Evolutionary conservation across 2,113 vertebrate species (phyloP).

Genomic region (Seriola dumerili): DNA sequence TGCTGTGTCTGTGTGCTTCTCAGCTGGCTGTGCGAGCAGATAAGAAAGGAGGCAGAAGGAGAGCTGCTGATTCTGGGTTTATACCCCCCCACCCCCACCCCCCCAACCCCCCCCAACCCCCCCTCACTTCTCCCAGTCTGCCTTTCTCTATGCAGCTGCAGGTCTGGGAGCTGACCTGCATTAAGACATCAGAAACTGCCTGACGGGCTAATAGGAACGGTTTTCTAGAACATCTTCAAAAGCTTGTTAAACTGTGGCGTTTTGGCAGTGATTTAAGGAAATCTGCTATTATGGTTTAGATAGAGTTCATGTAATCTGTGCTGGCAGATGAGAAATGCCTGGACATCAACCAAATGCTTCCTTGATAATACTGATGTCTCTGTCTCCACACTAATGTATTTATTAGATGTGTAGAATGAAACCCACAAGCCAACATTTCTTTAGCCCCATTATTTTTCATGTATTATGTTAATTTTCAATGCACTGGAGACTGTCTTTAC

Average conservation of each 20-base stretch:
- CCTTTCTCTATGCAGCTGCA: slow-evolving; percentile 72
- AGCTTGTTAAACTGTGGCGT: slow-evolving; percentile 74
- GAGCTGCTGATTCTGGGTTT: slow-evolving; percentile 79
- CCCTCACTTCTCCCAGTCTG: slow-evolving; percentile 36
- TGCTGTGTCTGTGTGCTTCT: slow-evolving; percentile 71
- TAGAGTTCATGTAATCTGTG: slow-evolving; percentile 79
- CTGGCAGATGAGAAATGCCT: slow-evolving; percentile 77
- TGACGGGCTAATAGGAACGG: slow-evolving; percentile 75
- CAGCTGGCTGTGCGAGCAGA: slow-evolving; percentile 79
- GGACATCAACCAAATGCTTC: slow-evolving; percentile 67
- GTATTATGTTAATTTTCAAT: slow-evolving; percentile 19
- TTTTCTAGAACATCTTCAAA: slow-evolving; percentile 79
- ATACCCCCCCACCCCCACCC: slow-evolving; percentile 3
- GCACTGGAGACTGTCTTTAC: slow-evolving; percentile 14
- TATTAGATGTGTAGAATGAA: slow-evolving; percentile 47
- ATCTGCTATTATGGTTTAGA: slow-evolving; percentile 79
- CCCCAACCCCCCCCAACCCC: slow-evolving; percentile 3
- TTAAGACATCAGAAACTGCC: slow-evolving; percentile 81
- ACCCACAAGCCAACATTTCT: slow-evolving; percentile 41
- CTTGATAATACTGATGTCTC: slow-evolving; percentile 49
- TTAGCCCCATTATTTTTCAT: slow-evolving; percentile 37
- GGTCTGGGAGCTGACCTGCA: slow-evolving; percentile 79
- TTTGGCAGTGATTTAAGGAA: slow-evolving; percentile 82
- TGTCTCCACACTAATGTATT: slow-evolving; percentile 60
- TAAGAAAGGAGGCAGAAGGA: slow-evolving; percentile 74